Conservation (phyloP, 2,888 invertebrate genomes). For the Thalpophila matura region DNA sequence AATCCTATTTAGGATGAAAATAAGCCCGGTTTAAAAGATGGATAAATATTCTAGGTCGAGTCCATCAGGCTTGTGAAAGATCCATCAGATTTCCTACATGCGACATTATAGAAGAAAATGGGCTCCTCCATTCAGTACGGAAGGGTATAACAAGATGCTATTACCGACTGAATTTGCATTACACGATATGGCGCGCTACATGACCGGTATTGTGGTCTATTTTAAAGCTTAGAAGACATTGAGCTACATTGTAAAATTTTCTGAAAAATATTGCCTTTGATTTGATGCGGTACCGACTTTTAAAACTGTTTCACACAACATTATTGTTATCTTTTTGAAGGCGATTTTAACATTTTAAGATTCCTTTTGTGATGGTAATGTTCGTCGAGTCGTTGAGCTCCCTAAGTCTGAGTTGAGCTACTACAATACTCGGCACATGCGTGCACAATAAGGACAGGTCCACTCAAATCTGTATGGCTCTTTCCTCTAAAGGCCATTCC, state of each 20-base stretch:
- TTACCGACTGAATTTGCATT: slow-evolving; percentile 25
- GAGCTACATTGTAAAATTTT: background rate
- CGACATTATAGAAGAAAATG: slow-evolving; percentile 52
- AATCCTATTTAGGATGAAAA: slow-evolving; percentile 1
- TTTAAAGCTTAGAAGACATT: background rate
- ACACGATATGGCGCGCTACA: background rate
- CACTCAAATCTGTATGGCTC: no score
- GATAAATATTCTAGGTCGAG: slow-evolving; percentile 13
- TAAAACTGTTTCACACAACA: no score
- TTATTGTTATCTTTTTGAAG: no score
- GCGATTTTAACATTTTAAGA: no score
- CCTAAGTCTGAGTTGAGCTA: no score
- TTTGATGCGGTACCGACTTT: no score
- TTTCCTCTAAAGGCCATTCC: no score
- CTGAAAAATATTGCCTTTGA: background rate
- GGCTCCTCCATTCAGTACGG: slow-evolving; percentile 36
- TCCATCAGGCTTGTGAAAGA: slow-evolving; percentile 21
- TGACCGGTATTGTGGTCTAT: background rate
- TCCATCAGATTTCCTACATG: slow-evolving; percentile 55
- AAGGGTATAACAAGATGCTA: slow-evolving; percentile 28
- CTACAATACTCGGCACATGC: no score
- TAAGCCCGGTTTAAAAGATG: slow-evolving; percentile 17
- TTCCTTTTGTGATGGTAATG: no score
- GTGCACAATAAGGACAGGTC: no score
- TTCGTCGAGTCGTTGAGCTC: no score